Evolutionary conservation across 1,140 invertebrate genomes (phyloP), one percentile per base, ranked within the genome.

Genomic region (Bombus affinis): DNA sequence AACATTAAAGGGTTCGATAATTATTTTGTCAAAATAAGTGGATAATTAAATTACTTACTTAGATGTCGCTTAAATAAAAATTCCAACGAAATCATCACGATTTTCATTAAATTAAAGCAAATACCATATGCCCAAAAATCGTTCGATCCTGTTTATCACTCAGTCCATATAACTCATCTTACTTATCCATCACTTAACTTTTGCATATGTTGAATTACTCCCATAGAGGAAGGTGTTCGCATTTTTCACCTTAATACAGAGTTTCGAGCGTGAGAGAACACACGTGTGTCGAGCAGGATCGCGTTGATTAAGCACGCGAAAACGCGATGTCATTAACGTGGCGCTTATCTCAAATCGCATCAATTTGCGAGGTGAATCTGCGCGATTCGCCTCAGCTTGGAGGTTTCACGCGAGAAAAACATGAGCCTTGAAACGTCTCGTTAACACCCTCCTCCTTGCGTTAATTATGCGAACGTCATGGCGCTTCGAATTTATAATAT

Each of bases 241-340:
- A 12, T 74, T 57, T 65, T 78, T 78, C 32, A 13, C 10, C 25
- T 37, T 25, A 15, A 15, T 25, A 37, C 13, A n/a, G 10, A n/a
- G 28, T 32, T 39, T 53, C 53, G n/a, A 62, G 39, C 35, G 42
- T 76, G 25, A 3, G 18, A 18, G 28, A 35, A 9, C 28, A 6
- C 28, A 59, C 35, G 39, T n/a, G n/a, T 25, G 62, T 5, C 32
- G 37, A 28, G 32, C 32, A 75, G 42, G 78, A 59, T 72, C 66
- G 76, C 53, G 83, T 68, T 84, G 83, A 84, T 84, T 84, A 84
- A 77, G 76, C 53, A 76, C 68, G 53, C 76, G 77, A 71, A 53
- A 85, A 72, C 57, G 68, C 76, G 83, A 72, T 80, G 83, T 85
- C 83, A 85, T 85, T 85, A 85, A 70, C 83, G 77, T 35, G 83